phyloP scores from a whole-genome alignment of 2,888 invertebrate genomes.

The Drosophila basisetae region DNA sequence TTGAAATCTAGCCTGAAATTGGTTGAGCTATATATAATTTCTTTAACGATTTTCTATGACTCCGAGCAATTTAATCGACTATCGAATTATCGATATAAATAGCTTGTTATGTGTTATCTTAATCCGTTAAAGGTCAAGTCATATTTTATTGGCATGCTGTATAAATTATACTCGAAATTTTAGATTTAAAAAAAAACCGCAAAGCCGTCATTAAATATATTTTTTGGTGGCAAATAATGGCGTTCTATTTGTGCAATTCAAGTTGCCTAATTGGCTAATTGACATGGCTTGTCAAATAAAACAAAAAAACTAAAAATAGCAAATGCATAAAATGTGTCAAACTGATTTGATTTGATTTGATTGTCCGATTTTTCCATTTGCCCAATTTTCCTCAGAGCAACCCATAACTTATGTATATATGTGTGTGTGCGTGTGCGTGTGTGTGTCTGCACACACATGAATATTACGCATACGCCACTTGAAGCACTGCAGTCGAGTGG shows the following conservation, averaged over 20 bases:
- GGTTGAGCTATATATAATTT: neutral
- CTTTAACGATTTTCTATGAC: neutral
- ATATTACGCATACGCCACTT: conserved; percentile 61
- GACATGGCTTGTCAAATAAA: conserved; percentile 2
- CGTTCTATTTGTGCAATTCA: conserved; percentile 11
- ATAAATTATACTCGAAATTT: neutral
- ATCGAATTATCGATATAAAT: neutral
- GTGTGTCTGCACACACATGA: conserved; percentile 22
- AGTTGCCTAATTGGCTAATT: conserved; percentile 20
- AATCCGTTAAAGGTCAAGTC: neutral
- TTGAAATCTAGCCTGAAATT: neutral
- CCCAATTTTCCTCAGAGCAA: neutral
- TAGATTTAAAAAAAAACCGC: too few relatives aligned
- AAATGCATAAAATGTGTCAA: conserved; percentile 66
- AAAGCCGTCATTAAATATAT: neutral
- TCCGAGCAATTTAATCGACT: neutral
- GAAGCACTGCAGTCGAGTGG: conserved; percentile 32
- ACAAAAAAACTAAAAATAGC: neutral
- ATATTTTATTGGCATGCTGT: neutral
- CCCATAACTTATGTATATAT: neutral
- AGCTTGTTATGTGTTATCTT: neutral
- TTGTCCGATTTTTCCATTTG: conserved; percentile 21
- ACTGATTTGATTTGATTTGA: conserved; percentile 64
- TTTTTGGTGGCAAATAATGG: neutral
- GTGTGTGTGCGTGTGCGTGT: neutral